Base-by-base conservation (phyloP, 2,888 invertebrate genomes). In the Drosophila niveifrons region DNA sequence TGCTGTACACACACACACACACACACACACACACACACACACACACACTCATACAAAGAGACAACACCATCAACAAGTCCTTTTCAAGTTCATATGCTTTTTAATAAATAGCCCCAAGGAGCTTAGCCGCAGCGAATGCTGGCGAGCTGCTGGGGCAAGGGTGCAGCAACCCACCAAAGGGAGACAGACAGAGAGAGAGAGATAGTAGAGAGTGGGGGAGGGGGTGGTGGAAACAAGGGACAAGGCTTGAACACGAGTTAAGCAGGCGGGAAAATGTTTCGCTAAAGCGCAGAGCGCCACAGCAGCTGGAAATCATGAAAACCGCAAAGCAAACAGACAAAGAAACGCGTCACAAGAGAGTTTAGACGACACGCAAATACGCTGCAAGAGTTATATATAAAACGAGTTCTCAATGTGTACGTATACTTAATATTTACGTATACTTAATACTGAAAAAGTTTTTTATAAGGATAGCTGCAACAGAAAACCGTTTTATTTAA, bases 51-150 rank as follows among this genome's bases (percentile, higher is more conserved):
- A 65, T 0, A 65, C 15, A 64, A 1, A 51, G 34, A 66, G 46
- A 59, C 52, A 66, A 56, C 66, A 66, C 66, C 88, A 84, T 89
- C 89, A 89, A 84, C 84, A 88, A 89, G 89, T 85, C 88, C 86
- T 88, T 85, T 89, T 85, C 79, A 89, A 89, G 89, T 89, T 85
- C 88, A 89, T 85, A 85, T 88, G 88, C 85, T 82, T 85, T 88
- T 88, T 82, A 89, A 89, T 84, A 89, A 84, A 84, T 88, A 77
- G 82, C 85, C 88, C 83, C 78, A 72, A 86, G 84, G 87, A 83
- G 80, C 74, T 78, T 74, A 73, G 43, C 78, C 68, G 18, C 74
- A 66, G 29, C 64, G 23, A 75, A 56, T 46, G 64, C 31, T 43
- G 50, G 47, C 46, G 48, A 23, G 57, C 39, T 41, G 23, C 9